These are phyloP conservation scores for Polyergus mexicanus DNA, from an alignment of 1,140 invertebrate species.

Conservation along the genomic window DNA sequence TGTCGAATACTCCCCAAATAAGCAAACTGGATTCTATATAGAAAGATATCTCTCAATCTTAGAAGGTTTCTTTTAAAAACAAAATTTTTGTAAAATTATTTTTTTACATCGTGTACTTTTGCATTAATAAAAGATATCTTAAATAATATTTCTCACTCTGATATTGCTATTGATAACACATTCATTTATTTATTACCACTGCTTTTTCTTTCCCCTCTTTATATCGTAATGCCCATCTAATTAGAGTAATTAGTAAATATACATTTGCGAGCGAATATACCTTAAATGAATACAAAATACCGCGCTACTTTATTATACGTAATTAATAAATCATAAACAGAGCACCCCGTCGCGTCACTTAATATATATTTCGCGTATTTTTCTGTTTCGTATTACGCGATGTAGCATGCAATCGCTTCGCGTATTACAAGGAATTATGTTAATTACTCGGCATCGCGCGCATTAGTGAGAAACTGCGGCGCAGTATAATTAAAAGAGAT, in stretches of 20 bases:
- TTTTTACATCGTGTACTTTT: background rate
- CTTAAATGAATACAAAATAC: slow-evolving; percentile 35
- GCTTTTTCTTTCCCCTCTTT: background rate
- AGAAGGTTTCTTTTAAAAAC: background rate
- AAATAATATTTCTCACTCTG: background rate
- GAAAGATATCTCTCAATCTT: background rate
- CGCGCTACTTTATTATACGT: background rate
- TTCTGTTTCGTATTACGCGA: background rate
- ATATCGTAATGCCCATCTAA: slow-evolving; percentile 31
- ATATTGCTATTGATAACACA: background rate
- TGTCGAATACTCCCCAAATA: background rate
- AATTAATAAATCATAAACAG: slow-evolving; percentile 54
- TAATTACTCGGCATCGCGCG: slow-evolving; percentile 33
- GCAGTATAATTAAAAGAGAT: slow-evolving; percentile 51
- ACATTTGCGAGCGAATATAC: background rate
- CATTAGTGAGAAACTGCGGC: slow-evolving; percentile 19
- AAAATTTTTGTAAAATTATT: background rate
- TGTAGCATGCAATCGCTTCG: slow-evolving; percentile 8
- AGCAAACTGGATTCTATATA: background rate
- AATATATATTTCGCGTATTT: slow-evolving; percentile 36
- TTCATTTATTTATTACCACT: slow-evolving; percentile 13
- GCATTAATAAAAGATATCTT: background rate
- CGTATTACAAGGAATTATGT: slow-evolving; percentile 33
- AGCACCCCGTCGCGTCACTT: background rate
- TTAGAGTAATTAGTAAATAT: slow-evolving; percentile 65